Percentiles rank a stretch among this genome's conserved stretches.
phyloP scores from a whole-genome alignment of 64 coral and sea anemone genomes.

The Astreopora myriophthalma region DNA sequence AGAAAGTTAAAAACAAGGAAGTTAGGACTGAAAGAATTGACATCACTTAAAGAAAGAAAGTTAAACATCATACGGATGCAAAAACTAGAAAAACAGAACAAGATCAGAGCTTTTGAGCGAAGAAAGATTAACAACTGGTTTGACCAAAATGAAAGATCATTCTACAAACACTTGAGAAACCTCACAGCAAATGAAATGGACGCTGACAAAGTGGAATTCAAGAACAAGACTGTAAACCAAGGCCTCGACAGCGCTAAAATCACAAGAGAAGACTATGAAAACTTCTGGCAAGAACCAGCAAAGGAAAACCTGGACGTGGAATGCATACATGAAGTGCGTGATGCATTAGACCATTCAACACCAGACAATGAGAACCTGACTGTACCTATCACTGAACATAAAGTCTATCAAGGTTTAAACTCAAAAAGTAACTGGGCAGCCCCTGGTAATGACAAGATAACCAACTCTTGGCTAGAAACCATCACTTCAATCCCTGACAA shows the following conservation, averaged over 20 bases:
- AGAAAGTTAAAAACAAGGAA: slow-evolving; percentile 23
- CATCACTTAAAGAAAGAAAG: slow-evolving; percentile 19
- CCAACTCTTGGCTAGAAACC: slow-evolving; percentile 4
- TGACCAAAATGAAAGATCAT: too few species aligned
- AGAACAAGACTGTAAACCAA: too few species aligned
- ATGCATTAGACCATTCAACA: not conserved
- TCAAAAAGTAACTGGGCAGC: slow-evolving; percentile 13
- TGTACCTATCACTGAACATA: slow-evolving; percentile 2
- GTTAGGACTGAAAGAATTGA: slow-evolving; percentile 10
- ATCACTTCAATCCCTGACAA: slow-evolving; percentile 12
- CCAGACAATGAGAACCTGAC: not conserved
- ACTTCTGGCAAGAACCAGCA: slow-evolving; percentile 12
- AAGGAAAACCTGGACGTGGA: slow-evolving; percentile 5
- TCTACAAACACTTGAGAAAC: too few species aligned
- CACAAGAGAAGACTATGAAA: slow-evolving; percentile 14
- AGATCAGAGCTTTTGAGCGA: too few species aligned
- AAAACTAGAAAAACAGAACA: not conserved
- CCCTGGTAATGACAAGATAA: slow-evolving; percentile 1
- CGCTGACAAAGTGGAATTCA: too few species aligned
- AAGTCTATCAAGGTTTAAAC: not conserved
- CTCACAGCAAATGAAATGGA: too few species aligned
- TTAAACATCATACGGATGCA: slow-evolving; percentile 1
- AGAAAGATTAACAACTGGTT: too few species aligned
- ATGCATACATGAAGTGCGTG: not conserved
- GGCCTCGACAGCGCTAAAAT: not conserved